A percentile compares a stretch with the other conserved stretches of the same genome.
Conservation (phyloP, 1,140 invertebrate species). For the Dendroctonus ponderosae region DNA sequence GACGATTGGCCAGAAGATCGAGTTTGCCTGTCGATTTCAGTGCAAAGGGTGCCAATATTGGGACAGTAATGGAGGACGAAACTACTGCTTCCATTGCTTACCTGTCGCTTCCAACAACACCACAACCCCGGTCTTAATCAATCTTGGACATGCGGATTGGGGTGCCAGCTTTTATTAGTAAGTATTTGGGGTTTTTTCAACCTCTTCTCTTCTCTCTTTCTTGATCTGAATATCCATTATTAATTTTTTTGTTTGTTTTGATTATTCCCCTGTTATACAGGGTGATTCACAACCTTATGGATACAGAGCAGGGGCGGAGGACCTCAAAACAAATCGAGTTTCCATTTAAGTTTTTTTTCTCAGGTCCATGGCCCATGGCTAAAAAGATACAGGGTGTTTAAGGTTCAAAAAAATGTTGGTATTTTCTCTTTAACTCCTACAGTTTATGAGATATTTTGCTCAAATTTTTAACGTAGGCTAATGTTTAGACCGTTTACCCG, state of each 20-base stretch:
- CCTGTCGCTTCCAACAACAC: slow-evolving; percentile 50
- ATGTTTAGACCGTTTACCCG: no score
- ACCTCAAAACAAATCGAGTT: no score
- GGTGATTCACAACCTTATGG: no score
- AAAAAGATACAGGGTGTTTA: no score
- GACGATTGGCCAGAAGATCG: slow-evolving; percentile 69
- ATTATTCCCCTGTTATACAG: no score
- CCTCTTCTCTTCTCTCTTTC: not conserved
- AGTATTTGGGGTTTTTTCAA: slow-evolving; percentile 32
- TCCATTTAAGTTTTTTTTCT: no score
- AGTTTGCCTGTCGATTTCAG: slow-evolving; percentile 81
- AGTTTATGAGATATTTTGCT: no score
- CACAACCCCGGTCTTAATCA: slow-evolving; percentile 9
- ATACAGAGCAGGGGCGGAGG: no score
- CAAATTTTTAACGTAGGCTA: no score
- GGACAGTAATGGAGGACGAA: slow-evolving; percentile 84
- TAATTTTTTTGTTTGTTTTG: not conserved
- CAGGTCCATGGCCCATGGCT: no score
- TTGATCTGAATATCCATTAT: not conserved
- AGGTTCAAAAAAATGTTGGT: no score
- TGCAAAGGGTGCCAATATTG: slow-evolving; percentile 82
- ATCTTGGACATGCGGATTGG: slow-evolving; percentile 36
- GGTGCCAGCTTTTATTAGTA: slow-evolving; percentile 48
- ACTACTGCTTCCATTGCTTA: slow-evolving; percentile 83
- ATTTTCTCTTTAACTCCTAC: no score